phyloP scores from a whole-genome alignment of 2,797 vertebrate species.

The Pteropus rufus region DNA sequence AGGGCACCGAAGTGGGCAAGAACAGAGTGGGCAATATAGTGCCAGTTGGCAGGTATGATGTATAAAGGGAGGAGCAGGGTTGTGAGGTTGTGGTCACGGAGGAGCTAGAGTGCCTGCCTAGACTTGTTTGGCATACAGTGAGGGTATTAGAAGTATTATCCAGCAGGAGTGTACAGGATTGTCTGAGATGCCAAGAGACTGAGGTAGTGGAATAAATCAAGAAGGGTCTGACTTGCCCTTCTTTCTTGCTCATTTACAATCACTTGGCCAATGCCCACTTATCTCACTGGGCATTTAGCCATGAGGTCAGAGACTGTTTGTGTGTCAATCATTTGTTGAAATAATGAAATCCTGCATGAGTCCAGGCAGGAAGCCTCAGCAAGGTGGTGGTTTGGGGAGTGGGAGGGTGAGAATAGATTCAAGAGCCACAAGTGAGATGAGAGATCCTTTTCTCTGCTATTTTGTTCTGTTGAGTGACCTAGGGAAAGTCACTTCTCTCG shows the following conservation, averaged over 20 bases:
- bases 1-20: background rate
- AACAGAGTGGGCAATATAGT: background rate
- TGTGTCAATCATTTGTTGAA: background rate
- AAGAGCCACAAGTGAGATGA: background rate
- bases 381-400: background rate
- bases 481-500: background rate
- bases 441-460: background rate
- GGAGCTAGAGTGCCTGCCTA: background rate
- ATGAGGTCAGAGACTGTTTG: background rate
- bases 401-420: background rate
- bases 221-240: background rate
- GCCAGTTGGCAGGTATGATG: background rate
- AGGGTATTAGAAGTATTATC: background rate
- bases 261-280: background rate
- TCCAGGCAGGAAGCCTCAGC: background rate
- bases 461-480: background rate
- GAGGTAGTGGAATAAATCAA: background rate
- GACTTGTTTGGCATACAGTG: background rate
- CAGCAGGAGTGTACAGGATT: background rate
- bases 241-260: background rate
- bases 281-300: background rate
- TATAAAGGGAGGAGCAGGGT: too few relatives aligned
- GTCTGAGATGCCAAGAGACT: background rate
- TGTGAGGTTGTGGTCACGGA: background rate
- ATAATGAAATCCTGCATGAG: background rate